A percentile compares a stretch with the other conserved stretches of the same genome.
These are phyloP conservation scores for Mesocricetus auratus DNA, from an alignment of 2,113 vertebrate genomes.

Conservation along the genomic window DNA sequence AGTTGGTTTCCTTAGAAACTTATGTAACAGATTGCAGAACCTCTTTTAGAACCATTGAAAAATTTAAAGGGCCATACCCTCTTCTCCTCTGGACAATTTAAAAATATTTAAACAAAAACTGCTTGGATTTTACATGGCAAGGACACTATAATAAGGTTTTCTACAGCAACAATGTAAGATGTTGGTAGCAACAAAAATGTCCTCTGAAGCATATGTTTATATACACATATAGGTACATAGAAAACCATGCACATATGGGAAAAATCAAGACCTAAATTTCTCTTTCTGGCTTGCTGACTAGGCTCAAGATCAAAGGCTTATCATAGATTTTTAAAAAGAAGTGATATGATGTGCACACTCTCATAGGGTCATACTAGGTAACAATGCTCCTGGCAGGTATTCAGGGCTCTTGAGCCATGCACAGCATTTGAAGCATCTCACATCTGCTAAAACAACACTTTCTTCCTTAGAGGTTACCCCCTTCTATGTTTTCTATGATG, in stretches of 20 bases:
- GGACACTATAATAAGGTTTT: slow-evolving; percentile 41
- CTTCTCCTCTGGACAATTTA: slow-evolving; percentile 43
- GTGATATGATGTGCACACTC: neutral
- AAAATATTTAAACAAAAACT: slow-evolving; percentile 48
- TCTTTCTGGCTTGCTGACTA: slow-evolving; percentile 35
- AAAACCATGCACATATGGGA: slow-evolving; percentile 2
- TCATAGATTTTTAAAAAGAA: slow-evolving; percentile 39
- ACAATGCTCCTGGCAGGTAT: neutral
- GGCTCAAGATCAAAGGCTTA: slow-evolving; percentile 12
- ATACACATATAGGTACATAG: neutral
- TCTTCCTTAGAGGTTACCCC: slow-evolving; percentile 21
- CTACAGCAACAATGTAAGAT: slow-evolving; percentile 34
- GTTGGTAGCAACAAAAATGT: slow-evolving; percentile 27
- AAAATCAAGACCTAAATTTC: slow-evolving; percentile 44
- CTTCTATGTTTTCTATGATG: slow-evolving; percentile 1
- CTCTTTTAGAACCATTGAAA: slow-evolving; percentile 24
- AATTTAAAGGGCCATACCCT: slow-evolving; percentile 40
- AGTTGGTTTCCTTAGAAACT: slow-evolving; percentile 67
- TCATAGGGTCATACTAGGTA: neutral
- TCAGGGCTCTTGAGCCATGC: neutral
- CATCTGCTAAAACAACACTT: neutral
- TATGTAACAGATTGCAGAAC: neutral
- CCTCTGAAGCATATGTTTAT: slow-evolving; percentile 29
- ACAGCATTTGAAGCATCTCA: neutral
- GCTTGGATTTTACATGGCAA: slow-evolving; percentile 45